These are phyloP conservation scores for Meghimatium bilineatum DNA, from an alignment of 2,888 invertebrate genomes.

Conservation along the genomic window DNA sequence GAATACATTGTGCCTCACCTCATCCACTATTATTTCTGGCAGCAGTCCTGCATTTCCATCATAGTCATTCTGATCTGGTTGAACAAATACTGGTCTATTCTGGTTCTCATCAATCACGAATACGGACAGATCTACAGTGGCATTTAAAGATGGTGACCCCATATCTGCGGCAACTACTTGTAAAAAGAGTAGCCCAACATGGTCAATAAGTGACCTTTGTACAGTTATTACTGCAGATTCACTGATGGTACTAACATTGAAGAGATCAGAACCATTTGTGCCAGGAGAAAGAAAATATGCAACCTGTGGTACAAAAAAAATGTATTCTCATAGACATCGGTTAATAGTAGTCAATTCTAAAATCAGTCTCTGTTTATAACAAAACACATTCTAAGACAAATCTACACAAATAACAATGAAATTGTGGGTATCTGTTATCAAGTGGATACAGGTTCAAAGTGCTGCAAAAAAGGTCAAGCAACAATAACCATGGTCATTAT, in stretches of 20 bases:
- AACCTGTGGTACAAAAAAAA: conserved; percentile 10
- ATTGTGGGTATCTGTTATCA: no score
- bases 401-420: no score
- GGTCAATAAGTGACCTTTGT: conserved; percentile 90
- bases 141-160: conserved; percentile 55
- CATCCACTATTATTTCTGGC: conserved; percentile 48
- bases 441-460: no score
- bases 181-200: conserved; percentile 55
- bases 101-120: conserved; percentile 94
- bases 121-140: conserved; percentile 78
- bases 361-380: no score
- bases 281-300: conserved; percentile 36
- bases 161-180: conserved; percentile 59
- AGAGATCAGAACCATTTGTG: conserved; percentile 42
- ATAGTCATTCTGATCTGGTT: conserved; percentile 37
- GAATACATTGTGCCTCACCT: conserved; percentile 35
- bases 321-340: background rate
- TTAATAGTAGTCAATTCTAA: background rate
- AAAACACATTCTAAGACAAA: no score
- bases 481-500: no score
- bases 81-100: conserved; percentile 83
- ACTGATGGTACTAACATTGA: conserved; percentile 8
- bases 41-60: conserved; percentile 23
- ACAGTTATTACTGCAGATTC: conserved; percentile 82
- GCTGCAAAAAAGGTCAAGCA: no score